Base-by-base conservation (phyloP, 2,797 vertebrate genomes). In the Anabacerthia variegaticeps region DNA sequence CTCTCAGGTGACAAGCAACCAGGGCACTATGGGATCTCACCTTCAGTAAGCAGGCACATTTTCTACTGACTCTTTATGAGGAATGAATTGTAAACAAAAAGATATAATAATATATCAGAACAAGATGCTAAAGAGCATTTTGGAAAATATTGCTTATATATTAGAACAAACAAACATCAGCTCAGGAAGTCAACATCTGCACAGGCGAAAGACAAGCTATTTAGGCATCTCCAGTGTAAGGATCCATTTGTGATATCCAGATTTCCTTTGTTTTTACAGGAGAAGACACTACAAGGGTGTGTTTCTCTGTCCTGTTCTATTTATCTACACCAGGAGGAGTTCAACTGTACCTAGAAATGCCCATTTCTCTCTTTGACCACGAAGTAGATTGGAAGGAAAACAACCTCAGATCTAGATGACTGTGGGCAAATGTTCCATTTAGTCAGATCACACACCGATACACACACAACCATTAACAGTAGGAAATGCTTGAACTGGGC, bases 401-500 rank as follows among this genome's bases (percentile, higher is more conserved):
- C 27, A 54, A 27, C 2, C 5, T 21, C 52, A 51, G 8, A 5
- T 43, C 2, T 4, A 32, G 34, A 54, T 8, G 20, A 49, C 20
- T 16, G 10, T 20, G n/a, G 30, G 17, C 3, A 62, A 69, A 58
- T 32, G 11, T 62, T 32, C 37, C 5, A 2, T 51, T 63, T 65
- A n/a, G 17, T 52, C 41, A 46, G 26, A 22, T 26, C 43, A 37
- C 49, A 51, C 48, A 43, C 37, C 15, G 2, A 6, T 19, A 21
- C 27, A 32, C 22, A 15, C 30, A 24, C 11, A 5, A 30, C 0
- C 0, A 19, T 8, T 28, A 16, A 7, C 28, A 19, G 17, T 3
- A 51, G 65, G 51, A 77, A 63, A 71, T 32, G 12, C 5, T 62
- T 14, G 2, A 27, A 26, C 0, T 24, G 17, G n/a, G 6, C 15